Evolutionary conservation across 2,113 vertebrate species (phyloP).

Genomic region (Beaufortia kweichowensis): DNA sequence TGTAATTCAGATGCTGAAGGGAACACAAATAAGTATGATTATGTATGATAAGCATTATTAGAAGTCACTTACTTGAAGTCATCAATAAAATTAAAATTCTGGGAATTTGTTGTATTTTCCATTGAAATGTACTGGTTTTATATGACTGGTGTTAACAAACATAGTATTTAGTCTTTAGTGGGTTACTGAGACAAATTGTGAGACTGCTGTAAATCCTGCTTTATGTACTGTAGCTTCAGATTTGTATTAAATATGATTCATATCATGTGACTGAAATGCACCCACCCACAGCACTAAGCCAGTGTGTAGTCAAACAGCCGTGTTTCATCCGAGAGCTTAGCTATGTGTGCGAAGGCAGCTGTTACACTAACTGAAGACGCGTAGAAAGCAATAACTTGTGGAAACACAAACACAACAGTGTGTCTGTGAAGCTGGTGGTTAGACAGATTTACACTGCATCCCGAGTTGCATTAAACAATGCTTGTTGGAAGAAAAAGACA

Average conservation of each 20-base stretch:
- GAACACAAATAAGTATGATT: not conserved
- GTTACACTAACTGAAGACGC: constrained; percentile 21
- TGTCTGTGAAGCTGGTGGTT: not conserved
- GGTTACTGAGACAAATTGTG: constrained; percentile 22
- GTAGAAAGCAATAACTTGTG: constrained; percentile 4
- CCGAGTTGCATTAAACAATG: not conserved
- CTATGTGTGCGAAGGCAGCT: not conserved
- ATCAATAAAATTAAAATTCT: no score
- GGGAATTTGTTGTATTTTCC: not conserved
- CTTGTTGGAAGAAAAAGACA: not conserved
- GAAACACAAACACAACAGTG: not conserved
- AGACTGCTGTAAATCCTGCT: not conserved
- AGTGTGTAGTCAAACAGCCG: constrained; percentile 26
- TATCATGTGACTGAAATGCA: constrained; percentile 8
- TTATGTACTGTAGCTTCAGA: not conserved
- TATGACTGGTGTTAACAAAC: constrained; percentile 11
- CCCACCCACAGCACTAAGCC: constrained; percentile 4
- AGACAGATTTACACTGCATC: not conserved
- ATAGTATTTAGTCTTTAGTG: constrained; percentile 14
- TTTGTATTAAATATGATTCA: constrained; percentile 24
- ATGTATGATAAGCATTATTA: not conserved
- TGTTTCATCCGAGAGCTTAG: constrained; percentile 26
- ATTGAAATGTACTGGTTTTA: not conserved
- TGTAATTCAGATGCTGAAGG: not conserved
- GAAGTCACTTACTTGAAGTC: not conserved